Evolutionary conservation across 2,113 vertebrate genomes (phyloP).

Genomic region (Urocolius indicus): DNA sequence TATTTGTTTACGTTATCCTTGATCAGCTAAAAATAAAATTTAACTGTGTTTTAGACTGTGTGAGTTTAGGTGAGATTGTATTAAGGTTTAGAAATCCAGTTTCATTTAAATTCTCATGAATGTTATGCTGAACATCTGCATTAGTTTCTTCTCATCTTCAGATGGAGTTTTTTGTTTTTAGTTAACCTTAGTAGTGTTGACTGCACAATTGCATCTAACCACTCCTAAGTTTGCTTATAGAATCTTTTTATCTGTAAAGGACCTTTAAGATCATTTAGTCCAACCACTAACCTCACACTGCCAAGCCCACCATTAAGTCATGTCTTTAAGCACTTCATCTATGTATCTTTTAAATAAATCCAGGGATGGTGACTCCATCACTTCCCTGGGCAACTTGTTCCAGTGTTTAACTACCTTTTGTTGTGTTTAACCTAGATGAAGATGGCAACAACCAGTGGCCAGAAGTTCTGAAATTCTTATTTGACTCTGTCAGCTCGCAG

Average conservation of each 20-base stretch:
- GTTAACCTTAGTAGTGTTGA: background rate
- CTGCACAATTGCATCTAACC: background rate
- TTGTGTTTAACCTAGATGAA: slow-evolving; percentile 83
- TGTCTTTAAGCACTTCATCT: too few species aligned
- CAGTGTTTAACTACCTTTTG: background rate
- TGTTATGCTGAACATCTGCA: background rate
- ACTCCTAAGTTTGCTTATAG: background rate
- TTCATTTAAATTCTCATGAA: background rate
- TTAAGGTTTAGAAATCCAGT: background rate
- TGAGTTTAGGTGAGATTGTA: background rate
- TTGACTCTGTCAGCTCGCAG: slow-evolving; percentile 96
- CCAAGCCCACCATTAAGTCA: too few species aligned
- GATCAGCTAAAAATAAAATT: background rate
- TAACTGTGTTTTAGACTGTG: background rate
- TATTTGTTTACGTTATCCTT: background rate
- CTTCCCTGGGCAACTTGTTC: too few species aligned
- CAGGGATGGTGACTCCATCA: too few species aligned
- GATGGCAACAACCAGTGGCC: slow-evolving; percentile 99
- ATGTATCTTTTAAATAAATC: too few species aligned
- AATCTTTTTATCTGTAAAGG: too few species aligned
- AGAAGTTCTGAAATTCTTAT: slow-evolving; percentile 95
- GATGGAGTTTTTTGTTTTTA: background rate
- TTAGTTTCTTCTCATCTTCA: background rate
- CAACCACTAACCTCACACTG: too few species aligned
- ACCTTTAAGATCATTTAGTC: too few species aligned